These are phyloP conservation scores for Noturus placidus DNA, from an alignment of 2,113 vertebrate genomes.

Conservation along the genomic window DNA sequence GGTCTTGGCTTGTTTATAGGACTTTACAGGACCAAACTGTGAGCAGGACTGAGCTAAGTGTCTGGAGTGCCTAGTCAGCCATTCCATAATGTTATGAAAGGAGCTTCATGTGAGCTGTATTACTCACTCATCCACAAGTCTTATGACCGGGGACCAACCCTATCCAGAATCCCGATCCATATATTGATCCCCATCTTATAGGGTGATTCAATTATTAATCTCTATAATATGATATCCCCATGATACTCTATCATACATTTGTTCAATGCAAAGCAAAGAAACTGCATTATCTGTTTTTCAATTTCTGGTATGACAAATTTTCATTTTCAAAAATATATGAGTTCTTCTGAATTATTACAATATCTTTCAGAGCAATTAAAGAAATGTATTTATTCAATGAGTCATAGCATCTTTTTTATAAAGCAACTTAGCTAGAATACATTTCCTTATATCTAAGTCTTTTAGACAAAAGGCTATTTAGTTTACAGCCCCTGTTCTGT, in stretches of 20 bases:
- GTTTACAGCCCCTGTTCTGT: too few species aligned
- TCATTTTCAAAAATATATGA: not conserved
- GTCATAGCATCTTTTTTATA: not conserved
- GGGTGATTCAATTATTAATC: not conserved
- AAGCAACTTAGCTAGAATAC: not conserved
- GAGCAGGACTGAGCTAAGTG: conserved; percentile 5
- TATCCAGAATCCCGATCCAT: not conserved
- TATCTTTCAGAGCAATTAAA: not conserved
- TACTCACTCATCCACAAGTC: conserved; percentile 45
- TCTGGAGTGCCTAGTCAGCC: conserved; percentile 46
- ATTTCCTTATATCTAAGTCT: not conserved
- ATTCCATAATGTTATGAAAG: conserved; percentile 47
- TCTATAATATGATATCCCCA: not conserved
- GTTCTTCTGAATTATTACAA: not conserved
- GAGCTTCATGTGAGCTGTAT: conserved; percentile 44
- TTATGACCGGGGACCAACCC: conserved; percentile 57
- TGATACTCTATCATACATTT: not conserved
- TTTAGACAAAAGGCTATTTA: not conserved
- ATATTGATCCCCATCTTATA: not conserved
- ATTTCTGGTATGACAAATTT: not conserved
- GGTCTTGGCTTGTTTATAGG: conserved; percentile 15
- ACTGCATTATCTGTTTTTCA: not conserved
- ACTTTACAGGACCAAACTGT: conserved; percentile 1
- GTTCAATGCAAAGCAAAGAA: not conserved
- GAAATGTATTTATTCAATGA: not conserved